These are phyloP conservation scores for Bujurquina vittata DNA, from an alignment of 2,113 vertebrate species.

Conservation along the genomic window DNA sequence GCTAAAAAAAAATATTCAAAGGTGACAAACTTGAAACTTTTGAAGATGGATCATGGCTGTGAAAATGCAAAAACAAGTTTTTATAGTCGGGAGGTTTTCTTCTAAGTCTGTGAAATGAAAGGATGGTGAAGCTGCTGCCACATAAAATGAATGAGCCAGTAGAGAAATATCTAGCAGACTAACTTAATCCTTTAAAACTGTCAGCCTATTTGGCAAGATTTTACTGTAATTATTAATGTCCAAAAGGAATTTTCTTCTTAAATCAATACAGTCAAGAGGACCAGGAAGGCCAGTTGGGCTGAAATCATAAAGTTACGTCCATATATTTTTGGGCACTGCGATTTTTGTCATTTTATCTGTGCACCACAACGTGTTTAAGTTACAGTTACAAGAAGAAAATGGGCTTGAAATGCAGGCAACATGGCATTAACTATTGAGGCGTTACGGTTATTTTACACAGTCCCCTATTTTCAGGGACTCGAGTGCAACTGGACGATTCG, in stretches of 20 bases:
- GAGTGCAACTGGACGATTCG: neutral
- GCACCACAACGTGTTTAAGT: neutral
- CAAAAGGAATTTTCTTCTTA: neutral
- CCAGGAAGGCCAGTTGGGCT: neutral
- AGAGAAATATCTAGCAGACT: neutral
- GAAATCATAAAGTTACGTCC: neutral
- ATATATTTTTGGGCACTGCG: neutral
- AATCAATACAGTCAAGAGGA: neutral
- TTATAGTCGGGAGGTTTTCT: neutral
- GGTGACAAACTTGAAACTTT: slow-evolving; percentile 12
- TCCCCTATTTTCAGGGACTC: neutral
- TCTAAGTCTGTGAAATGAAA: neutral
- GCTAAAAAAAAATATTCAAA: slow-evolving; percentile 32
- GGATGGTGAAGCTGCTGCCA: neutral
- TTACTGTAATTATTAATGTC: neutral
- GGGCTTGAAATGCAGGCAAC: neutral
- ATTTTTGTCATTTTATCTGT: neutral
- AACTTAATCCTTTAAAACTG: neutral
- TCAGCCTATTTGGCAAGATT: neutral
- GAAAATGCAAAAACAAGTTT: neutral
- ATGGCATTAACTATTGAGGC: rapidly evolving
- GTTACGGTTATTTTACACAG: neutral
- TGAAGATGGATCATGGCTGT: slow-evolving; percentile 34
- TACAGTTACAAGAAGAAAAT: neutral
- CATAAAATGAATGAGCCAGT: neutral